Conservation (phyloP, 2,797 vertebrate genomes). For the Eutrigla gurnardus region DNA sequence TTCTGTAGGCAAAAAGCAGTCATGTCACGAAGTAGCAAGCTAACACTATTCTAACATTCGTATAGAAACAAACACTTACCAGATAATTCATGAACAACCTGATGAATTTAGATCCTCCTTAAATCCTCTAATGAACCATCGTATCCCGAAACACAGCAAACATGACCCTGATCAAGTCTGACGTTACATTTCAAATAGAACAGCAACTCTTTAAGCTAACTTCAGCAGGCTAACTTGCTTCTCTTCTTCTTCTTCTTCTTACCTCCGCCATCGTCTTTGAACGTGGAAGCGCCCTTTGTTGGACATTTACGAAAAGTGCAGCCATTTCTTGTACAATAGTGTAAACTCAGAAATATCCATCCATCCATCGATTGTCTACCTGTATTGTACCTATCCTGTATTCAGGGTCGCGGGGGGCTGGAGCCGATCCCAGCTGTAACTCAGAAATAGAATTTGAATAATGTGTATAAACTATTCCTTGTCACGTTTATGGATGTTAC, state of each 20-base stretch:
- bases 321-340: background rate
- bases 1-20: background rate
- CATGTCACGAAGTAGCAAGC: background rate
- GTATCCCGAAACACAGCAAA: background rate
- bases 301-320: background rate
- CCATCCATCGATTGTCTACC: too few relatives aligned
- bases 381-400: too few relatives aligned
- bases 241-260: too few relatives aligned
- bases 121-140: background rate
- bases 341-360: background rate
- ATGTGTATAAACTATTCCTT: too few relatives aligned
- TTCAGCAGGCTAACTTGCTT: too few relatives aligned
- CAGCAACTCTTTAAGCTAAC: background rate
- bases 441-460: too few relatives aligned
- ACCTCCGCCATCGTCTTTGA: background rate
- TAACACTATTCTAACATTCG: background rate
- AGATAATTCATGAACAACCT: background rate
- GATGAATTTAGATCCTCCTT: background rate
- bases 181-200: background rate
- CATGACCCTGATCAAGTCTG: background rate
- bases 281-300: background rate
- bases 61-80: background rate
- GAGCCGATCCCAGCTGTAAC: too few relatives aligned
- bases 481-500: too few relatives aligned
- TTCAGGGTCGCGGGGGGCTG: too few relatives aligned